Base-by-base conservation (phyloP, 2,888 invertebrate genomes). In the Parnassius glacialis region DNA sequence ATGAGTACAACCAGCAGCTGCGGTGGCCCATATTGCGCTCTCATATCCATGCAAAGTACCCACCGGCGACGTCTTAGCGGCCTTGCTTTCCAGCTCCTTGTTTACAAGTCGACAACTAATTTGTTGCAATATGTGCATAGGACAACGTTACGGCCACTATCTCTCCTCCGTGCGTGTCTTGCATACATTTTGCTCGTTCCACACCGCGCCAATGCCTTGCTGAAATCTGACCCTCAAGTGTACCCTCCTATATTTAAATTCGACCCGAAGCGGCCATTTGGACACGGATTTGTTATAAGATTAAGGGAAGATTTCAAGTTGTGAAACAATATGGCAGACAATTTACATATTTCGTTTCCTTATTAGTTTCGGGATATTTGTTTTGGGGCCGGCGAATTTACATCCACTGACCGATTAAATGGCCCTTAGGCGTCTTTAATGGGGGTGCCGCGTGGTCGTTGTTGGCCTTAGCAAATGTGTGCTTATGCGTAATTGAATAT, bases 51-150 rank as follows among this genome's bases (percentile, higher is more conserved):
- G 90, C 92, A 92, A 92, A 92, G 87, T 92, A 90, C 90, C 87
- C 81, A 80, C 81, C 79, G 85, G 70, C 85, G 81, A 81, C 83
- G 87, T 88, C 90, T 88, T 88, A 85, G 88, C 87, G 73, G 83
- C 86, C 85, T 83, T 86, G 85, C 88, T 87, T 87, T 86, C 89
- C 87, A 84, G 79, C 81, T 79, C 81, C 84, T 81, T 89, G 90
- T 90, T 89, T 90, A 90, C 91, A 89, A 90, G 87, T 90, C 87
- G 87, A 84, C 91, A 88, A 92, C 92, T 92, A 92, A 92, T 92
- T 92, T 92, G 91, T 86, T 92, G 91, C 92, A 92, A 90, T 92
- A 92, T 92, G 92, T 92, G 92, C 92, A 90, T 89, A 91, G 92
- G 91, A 90, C 90, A 85, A 84, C 85, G 84, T 89, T 87, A 89